A percentile compares a stretch with the other conserved stretches of the same genome.
Evolutionary conservation across 2,888 invertebrate species (phyloP).

Genomic region (Apamea sordens): DNA sequence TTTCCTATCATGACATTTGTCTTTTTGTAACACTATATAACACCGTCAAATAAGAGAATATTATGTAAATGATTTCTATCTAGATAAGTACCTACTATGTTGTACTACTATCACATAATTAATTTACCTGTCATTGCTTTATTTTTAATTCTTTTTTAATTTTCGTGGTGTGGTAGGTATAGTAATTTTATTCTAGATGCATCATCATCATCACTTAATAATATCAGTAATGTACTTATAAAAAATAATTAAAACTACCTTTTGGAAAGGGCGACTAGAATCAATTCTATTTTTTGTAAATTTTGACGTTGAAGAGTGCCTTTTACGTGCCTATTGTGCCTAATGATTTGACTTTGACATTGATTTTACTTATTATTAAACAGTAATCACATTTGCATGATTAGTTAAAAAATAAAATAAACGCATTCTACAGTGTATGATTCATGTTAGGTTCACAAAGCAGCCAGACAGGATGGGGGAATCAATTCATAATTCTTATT

Average conservation of each 20-base stretch:
- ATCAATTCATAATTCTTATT: neutral
- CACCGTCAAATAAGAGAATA: conserved; percentile 6
- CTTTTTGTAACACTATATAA: neutral
- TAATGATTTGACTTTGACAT: no score
- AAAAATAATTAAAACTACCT: no score
- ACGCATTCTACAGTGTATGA: no score
- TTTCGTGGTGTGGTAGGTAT: neutral
- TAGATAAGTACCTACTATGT: neutral
- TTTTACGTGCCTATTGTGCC: no score
- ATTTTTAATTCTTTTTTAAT: neutral
- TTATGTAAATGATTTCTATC: neutral
- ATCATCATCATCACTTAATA: neutral
- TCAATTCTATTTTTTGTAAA: no score
- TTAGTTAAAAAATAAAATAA: no score
- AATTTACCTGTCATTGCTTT: neutral
- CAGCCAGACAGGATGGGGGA: neutral
- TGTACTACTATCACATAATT: neutral
- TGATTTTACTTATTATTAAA: no score
- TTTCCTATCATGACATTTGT: neutral
- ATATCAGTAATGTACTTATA: no score
- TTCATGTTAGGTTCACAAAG: neutral
- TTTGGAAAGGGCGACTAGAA: no score
- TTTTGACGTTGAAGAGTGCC: no score
- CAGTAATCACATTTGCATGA: neutral
- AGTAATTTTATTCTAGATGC: no score